Evolutionary conservation across 2,797 vertebrate genomes (phyloP), one percentile per base, ranked within the genome.

Genomic region (Calcarius lapponicus): DNA sequence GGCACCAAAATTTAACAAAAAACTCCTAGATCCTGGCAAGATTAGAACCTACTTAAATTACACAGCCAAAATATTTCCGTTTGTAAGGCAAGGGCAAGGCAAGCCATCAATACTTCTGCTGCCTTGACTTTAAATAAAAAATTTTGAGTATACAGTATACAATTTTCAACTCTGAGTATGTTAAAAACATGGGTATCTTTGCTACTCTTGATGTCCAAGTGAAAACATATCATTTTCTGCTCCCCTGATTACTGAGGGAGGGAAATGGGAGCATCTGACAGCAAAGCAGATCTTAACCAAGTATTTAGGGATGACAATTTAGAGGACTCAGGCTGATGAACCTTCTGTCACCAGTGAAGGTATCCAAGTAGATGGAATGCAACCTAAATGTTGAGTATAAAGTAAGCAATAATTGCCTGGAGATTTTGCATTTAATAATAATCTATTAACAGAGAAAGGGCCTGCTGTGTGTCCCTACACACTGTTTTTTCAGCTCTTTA

Each of bases 101-200:
- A 75, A 89, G 13, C 7, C 53, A 62, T 20, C 20, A n/a, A 17
- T 4, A 6, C 11, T 64, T 65, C 32, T 60, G 26, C 47, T 60
- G 50, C 50, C 22, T 42, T 42, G 64, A 69, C 14, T 82, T 75
- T 5, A 61, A 60, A 57, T 18, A 11, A 67, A 60, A 66, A 43
- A 2, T 4, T 11, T 16, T 19, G 6, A 48, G 26, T 19, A 22
- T 6, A 31, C 7, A 45, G 40, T 4, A 34, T 1, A 58, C 0
- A 15, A 17, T 69, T 74, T 91, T 70, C 48, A 78, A 54, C 12
- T 26, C 11, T 17, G 7, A 69, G 7, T 11, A 24, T 2, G 7
- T 69, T 54, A 65, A 40, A n/a, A 84, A 48, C 0, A 0, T 19
- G 11, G 5, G 12, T 43, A 22, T 66, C 31, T 89, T 54, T 58